Conservation (phyloP, 2,797 vertebrate genomes). For the Oophaga sylvatica region DNA sequence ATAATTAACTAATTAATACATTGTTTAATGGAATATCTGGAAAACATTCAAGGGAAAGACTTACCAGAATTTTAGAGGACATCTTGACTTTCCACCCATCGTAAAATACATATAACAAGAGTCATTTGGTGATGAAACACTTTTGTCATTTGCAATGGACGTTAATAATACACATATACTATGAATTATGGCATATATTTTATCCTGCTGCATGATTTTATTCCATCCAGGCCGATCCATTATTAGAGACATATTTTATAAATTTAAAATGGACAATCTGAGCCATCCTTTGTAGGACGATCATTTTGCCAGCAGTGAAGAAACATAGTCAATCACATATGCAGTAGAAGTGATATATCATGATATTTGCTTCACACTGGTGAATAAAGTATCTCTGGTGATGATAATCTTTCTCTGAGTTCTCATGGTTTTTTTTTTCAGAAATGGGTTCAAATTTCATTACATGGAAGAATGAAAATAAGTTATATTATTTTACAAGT, state of each 20-base stretch:
- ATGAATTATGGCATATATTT: conserved; percentile 22
- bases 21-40: background rate
- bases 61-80: background rate
- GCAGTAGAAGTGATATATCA: background rate
- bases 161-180: conserved; percentile 1
- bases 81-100: conserved; percentile 4
- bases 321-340: background rate
- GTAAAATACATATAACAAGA: conserved; percentile 1
- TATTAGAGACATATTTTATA: conserved; percentile 13
- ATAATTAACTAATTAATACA: background rate
- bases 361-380: background rate
- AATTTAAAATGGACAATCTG: background rate
- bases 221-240: conserved; percentile 2
- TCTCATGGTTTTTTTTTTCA: too few relatives aligned
- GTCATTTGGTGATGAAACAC: conserved; percentile 5
- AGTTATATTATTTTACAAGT: too few relatives aligned
- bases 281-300: background rate
- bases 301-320: background rate
- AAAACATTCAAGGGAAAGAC: background rate
- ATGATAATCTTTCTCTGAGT: too few relatives aligned
- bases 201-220: background rate
- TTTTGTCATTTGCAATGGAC: background rate
- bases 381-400: background rate
- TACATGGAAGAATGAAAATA: too few relatives aligned
- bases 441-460: too few relatives aligned